These are phyloP conservation scores for Linyphia triangularis DNA, from an alignment of 2,888 invertebrate genomes.

Conservation along the genomic window DNA sequence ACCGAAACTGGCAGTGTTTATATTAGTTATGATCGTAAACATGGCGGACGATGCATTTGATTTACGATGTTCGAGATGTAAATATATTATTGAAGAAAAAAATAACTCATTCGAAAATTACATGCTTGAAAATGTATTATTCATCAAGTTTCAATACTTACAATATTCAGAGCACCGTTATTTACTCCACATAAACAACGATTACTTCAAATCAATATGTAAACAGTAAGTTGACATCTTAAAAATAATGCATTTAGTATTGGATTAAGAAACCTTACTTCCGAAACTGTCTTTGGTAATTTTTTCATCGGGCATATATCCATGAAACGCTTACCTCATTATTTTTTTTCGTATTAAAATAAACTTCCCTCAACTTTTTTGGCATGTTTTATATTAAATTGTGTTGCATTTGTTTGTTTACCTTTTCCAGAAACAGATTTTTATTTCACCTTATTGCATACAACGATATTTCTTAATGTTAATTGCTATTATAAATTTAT, in stretches of 20 bases:
- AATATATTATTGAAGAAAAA: constrained; percentile 52
- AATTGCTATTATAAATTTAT: background rate
- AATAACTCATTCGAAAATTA: constrained; percentile 24
- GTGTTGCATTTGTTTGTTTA: constrained; percentile 39
- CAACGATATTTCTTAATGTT: background rate
- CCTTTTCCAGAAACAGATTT: constrained; percentile 4
- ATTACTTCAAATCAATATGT: constrained; percentile 65
- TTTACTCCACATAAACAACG: background rate
- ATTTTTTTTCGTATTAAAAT: background rate
- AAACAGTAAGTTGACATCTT: constrained; percentile 74
- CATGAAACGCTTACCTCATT: background rate
- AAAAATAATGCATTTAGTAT: constrained; percentile 42
- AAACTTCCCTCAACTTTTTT: background rate
- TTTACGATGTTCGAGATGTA: constrained; percentile 54
- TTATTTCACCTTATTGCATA: background rate
- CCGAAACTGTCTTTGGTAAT: background rate
- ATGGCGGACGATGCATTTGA: constrained; percentile 74
- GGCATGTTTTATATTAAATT: constrained; percentile 4
- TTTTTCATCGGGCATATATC: background rate
- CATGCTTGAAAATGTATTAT: constrained; percentile 12
- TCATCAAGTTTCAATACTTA: constrained; percentile 3
- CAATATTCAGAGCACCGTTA: background rate
- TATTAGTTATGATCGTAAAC: constrained; percentile 75
- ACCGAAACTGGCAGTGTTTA: constrained; percentile 61
- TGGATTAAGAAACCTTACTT: background rate